Conservation (phyloP, 1,140 invertebrate species). For the Stegodyphus mimosarum region DNA sequence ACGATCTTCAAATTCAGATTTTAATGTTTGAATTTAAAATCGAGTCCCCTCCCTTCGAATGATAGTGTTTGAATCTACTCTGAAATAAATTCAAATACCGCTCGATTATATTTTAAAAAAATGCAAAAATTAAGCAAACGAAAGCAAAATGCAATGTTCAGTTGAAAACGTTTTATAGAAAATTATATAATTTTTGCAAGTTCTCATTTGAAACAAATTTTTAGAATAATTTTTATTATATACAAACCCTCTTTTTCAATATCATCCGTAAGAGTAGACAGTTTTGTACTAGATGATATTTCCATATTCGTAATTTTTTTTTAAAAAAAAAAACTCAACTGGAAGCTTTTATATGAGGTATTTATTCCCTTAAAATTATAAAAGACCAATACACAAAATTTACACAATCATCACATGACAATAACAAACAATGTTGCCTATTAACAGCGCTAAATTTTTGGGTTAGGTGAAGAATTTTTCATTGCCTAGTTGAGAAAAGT, state of each 20-base stretch:
- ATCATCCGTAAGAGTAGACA: constrained; percentile 65
- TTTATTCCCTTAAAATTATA: too few relatives aligned
- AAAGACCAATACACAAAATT: too few relatives aligned
- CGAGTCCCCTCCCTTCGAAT: too few relatives aligned
- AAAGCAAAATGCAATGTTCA: background rate
- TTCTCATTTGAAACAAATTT: background rate
- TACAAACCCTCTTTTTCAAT: constrained; percentile 66
- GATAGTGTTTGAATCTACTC: too few relatives aligned
- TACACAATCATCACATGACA: constrained; percentile 34
- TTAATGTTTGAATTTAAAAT: too few relatives aligned
- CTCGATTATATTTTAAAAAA: background rate
- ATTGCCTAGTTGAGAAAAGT: too few relatives aligned
- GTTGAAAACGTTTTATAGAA: background rate
- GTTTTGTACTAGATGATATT: constrained; percentile 29
- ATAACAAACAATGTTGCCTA: constrained; percentile 28
- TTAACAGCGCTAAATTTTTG: background rate
- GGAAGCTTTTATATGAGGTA: background rate
- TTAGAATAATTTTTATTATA: background rate
- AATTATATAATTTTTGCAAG: background rate
- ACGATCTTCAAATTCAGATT: too few relatives aligned
- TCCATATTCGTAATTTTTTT: constrained; percentile 31
- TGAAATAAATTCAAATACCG: background rate
- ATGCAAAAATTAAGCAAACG: too few relatives aligned
- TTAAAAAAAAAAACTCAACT: background rate
- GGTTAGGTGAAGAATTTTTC: too few relatives aligned